Evolutionary conservation across 2,113 vertebrate species (phyloP), one percentile per base, ranked within the genome.

Genomic region (Cyprinodon brontotheroides): DNA sequence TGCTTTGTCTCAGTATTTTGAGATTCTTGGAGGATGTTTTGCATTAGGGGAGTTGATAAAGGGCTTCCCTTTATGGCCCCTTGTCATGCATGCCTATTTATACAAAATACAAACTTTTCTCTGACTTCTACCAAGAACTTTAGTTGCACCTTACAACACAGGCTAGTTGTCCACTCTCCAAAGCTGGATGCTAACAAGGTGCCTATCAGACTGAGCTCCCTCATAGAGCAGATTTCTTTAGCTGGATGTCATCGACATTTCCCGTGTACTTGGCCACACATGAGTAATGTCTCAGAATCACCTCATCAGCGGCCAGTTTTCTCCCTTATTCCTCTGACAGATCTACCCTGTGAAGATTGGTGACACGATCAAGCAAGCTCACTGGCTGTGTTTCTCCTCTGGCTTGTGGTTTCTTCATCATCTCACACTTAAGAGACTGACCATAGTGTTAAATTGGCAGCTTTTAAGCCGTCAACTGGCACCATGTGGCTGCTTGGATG

Each of bases 141-240:
- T 77, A 79, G 89, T 85, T 89, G 70, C 11, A 22, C 82, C 82
- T 80, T 83, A 85, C 75, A 39, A 79, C 86, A 78, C 71, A 74
- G 84, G 82, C 79, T 81, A 82, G 84, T 67, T 81, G 89, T 80
- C 86, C 74, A 84, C 60, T 89, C 82, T 85, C 87, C 86, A 91
- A 84, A 93, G 90, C 89, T 83, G 65, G 59, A 82, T 86, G 79
- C 88, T 93, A 93, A 92, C 89, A 92, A 93, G 87, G 84, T 86
- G 62, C 70, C 72, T 69, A 72, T 89, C 77, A 77, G 81, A 80
- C 12, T 38, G 78, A 57, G 40, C 74, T 82, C 80, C 84, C 89
- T 86, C 87, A 80, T 74, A 87, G 79, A 36, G 38, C 86, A 76
- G 85, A 91, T 29, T 29, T 29, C 29, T 29, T 29, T 29, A 29